phyloP scores from a whole-genome alignment of 2,888 invertebrate genomes.

The Tricholauxania praeusta region DNA sequence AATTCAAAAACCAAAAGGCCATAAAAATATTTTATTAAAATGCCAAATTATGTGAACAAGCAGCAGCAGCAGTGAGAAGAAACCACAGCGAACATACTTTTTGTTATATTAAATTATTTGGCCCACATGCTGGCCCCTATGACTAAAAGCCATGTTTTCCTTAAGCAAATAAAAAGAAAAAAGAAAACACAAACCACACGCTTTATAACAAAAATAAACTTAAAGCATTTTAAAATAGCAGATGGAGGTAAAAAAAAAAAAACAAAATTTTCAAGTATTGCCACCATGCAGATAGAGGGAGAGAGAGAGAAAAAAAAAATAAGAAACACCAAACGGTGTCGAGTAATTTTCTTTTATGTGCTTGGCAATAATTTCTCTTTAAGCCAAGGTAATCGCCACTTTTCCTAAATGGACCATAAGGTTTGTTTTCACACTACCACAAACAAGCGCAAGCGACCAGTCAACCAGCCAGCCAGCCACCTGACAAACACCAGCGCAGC shows the following conservation, averaged over 20 bases:
- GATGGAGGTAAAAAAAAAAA: neutral
- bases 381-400: slow-evolving; percentile 64
- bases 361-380: slow-evolving; percentile 62
- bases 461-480: neutral
- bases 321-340: neutral
- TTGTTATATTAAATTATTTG: too few species aligned
- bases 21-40: slow-evolving; percentile 12
- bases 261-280: neutral
- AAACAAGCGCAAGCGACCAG: neutral
- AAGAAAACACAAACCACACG: too few species aligned
- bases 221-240: neutral
- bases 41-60: neutral
- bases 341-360: slow-evolving; percentile 28
- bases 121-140: too few species aligned
- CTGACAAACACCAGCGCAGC: neutral
- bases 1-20: neutral
- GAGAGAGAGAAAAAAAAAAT: neutral
- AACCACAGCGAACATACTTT: neutral
- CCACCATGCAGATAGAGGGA: neutral
- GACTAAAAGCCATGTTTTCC: too few species aligned
- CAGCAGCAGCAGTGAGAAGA: slow-evolving; percentile 7
- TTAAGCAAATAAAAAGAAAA: too few species aligned
- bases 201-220: neutral
- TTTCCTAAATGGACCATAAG: slow-evolving; percentile 46
- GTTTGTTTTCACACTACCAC: slow-evolving; percentile 11